These are phyloP conservation scores for Macropodus opercularis DNA, from an alignment of 2,797 vertebrate genomes.

Conservation along the genomic window DNA sequence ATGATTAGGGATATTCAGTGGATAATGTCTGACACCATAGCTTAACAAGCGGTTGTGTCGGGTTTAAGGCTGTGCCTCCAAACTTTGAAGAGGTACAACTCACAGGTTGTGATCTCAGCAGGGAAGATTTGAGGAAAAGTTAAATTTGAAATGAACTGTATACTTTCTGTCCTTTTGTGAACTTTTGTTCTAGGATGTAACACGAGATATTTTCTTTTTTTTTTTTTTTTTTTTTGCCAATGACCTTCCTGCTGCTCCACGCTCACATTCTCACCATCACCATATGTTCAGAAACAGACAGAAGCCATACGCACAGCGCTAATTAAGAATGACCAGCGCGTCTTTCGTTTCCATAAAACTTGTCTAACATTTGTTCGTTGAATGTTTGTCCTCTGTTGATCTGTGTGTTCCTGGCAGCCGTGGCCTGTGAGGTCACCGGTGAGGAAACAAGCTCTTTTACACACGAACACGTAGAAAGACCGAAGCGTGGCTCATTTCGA, in stretches of 20 bases:
- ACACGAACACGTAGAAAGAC: not conserved
- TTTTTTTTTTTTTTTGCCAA: constrained; percentile 32
- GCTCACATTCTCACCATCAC: constrained; percentile 2
- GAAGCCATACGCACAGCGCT: constrained; percentile 20
- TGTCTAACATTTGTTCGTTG: not conserved
- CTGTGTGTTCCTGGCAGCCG: constrained; percentile 5
- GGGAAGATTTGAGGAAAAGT: not conserved
- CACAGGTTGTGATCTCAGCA: not conserved
- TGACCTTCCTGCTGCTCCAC: constrained; percentile 36
- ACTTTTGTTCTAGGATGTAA: constrained; percentile 26
- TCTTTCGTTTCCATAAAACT: constrained; percentile 10
- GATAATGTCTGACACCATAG: too few relatives aligned
- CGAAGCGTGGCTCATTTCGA: constrained; percentile 1
- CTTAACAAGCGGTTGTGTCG: too few relatives aligned
- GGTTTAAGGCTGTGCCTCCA: too few relatives aligned
- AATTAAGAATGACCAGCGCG: not conserved
- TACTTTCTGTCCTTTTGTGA: constrained; percentile 3
- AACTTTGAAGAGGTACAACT: not conserved
- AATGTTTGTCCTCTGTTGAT: constrained; percentile 16
- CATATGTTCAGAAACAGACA: constrained; percentile 22
- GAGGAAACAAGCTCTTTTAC: constrained; percentile 7
- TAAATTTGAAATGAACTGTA: not conserved
- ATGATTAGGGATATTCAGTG: too few relatives aligned
- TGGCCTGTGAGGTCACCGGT: constrained; percentile 19
- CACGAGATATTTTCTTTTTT: constrained; percentile 27